A percentile compares a stretch with the other conserved stretches of the same genome.
Evolutionary conservation across 2,797 vertebrate genomes (phyloP).

Genomic region (Todus mexicanus): DNA sequence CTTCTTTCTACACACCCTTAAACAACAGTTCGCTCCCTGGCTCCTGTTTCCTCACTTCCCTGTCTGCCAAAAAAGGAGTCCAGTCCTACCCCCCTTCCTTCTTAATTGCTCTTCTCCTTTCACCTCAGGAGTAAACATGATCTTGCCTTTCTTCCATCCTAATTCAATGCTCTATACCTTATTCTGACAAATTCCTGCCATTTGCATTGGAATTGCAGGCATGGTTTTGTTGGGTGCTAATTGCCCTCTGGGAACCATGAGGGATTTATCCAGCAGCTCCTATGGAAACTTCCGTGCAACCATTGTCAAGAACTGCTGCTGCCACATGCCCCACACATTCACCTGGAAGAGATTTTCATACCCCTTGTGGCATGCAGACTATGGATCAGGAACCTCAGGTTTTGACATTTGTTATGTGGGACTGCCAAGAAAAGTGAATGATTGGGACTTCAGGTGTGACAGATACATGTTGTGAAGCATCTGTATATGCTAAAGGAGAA

Average conservation of each 20-base stretch:
- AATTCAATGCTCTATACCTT: neutral
- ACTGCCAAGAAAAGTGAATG: neutral
- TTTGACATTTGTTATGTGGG: neutral
- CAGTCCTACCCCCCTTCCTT: neutral
- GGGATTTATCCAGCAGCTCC: neutral
- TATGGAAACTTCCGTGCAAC: neutral
- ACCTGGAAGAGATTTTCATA: neutral
- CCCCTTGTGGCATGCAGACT: fast-evolving
- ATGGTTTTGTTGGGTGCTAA: neutral
- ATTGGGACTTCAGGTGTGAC: neutral
- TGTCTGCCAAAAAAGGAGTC: neutral
- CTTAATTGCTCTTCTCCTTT: neutral
- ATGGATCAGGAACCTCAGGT: neutral
- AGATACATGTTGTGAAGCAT: neutral
- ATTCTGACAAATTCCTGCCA: neutral
- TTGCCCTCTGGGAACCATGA: neutral
- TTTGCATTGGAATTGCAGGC: neutral
- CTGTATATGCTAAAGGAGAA: neutral
- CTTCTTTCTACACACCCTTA: neutral
- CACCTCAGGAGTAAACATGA: neutral
- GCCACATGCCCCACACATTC: neutral
- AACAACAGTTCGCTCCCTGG: neutral
- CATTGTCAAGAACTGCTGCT: neutral
- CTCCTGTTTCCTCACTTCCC: neutral
- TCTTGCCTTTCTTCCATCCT: neutral